Evolutionary conservation across 1,140 invertebrate species (phyloP).

Genomic region (Neodiprion pinetum): DNA sequence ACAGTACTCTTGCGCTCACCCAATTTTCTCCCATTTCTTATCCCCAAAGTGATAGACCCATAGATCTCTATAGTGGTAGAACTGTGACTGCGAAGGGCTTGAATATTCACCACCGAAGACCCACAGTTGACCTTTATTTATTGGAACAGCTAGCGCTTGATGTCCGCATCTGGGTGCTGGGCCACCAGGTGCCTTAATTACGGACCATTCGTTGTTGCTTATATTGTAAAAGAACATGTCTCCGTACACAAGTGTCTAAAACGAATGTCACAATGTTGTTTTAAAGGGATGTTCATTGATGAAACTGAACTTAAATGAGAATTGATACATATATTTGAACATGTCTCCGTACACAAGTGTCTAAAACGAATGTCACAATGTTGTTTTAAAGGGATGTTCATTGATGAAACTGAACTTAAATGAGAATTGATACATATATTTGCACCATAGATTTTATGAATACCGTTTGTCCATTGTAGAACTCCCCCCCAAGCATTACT

Average conservation of each 20-base stretch:
- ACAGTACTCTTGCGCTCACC: conserved; percentile 52
- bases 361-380: conserved; percentile 54
- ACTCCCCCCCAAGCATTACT: conserved; percentile 92
- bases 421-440: neutral
- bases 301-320: neutral
- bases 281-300: conserved; percentile 1
- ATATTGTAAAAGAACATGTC: conserved; percentile 87
- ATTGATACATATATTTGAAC: conserved; percentile 45
- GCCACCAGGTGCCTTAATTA: conserved; percentile 78
- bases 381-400: neutral
- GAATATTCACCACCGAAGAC: conserved; percentile 94
- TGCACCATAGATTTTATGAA: conserved; percentile 23
- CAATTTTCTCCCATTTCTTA: conserved; percentile 90
- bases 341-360: conserved; percentile 71
- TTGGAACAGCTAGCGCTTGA: conserved; percentile 78
- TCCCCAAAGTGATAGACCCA: conserved; percentile 84
- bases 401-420: conserved; percentile 1
- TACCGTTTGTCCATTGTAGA: conserved; percentile 89
- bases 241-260: conserved; percentile 82
- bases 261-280: conserved; percentile 7
- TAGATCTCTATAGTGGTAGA: conserved; percentile 93
- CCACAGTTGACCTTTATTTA: conserved; percentile 80
- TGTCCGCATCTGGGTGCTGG: conserved; percentile 89
- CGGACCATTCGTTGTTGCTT: conserved; percentile 79
- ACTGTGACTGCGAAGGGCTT: conserved; percentile 88